Conservation (phyloP, 2,888 invertebrate species). For the Odontocolon sp. region DNA sequence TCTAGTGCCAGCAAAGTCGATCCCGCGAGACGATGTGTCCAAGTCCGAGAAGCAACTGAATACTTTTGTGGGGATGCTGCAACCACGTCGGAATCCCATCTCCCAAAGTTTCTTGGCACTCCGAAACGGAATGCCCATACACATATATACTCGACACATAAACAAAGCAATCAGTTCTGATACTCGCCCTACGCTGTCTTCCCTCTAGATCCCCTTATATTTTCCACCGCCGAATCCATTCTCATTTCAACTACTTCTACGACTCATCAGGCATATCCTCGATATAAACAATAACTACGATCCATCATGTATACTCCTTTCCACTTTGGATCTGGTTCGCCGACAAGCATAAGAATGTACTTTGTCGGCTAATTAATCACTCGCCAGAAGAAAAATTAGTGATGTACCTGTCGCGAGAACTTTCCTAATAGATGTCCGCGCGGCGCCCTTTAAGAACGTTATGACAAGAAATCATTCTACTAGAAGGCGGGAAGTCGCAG, state of each 20-base stretch:
- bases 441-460: neutral
- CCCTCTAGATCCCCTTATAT: neutral
- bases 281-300: slow-evolving; percentile 42
- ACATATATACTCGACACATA: neutral
- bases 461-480: neutral
- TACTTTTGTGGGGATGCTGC: slow-evolving; percentile 16
- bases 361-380: slow-evolving; percentile 17
- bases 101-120: slow-evolving; percentile 56
- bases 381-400: slow-evolving; percentile 3
- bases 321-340: neutral
- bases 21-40: slow-evolving; percentile 43
- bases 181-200: neutral
- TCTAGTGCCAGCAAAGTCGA: slow-evolving; percentile 9
- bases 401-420: neutral
- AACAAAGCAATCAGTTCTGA: slow-evolving; percentile 40
- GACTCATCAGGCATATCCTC: slow-evolving; percentile 29
- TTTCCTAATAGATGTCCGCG: neutral
- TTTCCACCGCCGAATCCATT: slow-evolving; percentile 1
- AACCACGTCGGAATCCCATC: slow-evolving; percentile 24
- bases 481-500: neutral
- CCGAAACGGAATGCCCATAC: slow-evolving; percentile 24
- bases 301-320: slow-evolving; percentile 27
- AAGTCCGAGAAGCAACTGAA: slow-evolving; percentile 51
- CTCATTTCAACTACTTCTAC: slow-evolving; percentile 32
- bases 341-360: neutral